Base-by-base conservation (phyloP, 2,113 vertebrate species). In the Eupsittula cactorum region DNA sequence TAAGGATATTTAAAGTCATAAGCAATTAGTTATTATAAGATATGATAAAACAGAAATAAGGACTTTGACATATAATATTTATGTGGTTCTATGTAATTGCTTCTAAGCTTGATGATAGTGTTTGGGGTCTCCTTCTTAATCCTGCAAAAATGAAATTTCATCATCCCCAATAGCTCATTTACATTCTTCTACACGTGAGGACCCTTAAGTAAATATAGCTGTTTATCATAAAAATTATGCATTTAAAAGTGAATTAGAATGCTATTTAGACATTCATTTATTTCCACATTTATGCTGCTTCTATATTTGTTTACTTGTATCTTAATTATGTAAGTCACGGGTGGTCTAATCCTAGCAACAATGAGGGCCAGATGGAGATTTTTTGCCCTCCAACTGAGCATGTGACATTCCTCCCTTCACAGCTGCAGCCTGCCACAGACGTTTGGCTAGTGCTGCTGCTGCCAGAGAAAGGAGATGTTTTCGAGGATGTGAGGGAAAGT, bases 321-420 rank as follows among this genome's bases (percentile, higher is more conserved):
- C 88, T 95, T 71, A 68, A 88, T 89, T 78, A 78, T 81, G 29
- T 68, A 81, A 86, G 50, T 82, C 50, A 50, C 24, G 41, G 55
- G 71, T 90, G 79, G 76, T 77, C 55, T 78, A 88, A 93, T 91
- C 64, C 88, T 74, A 91, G 76, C 46, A 93, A 63, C 82, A 95
- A n/a, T 23, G 20, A 94, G 50, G 95, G 39, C 73, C 91, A 94
- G 94, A 92, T 92, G 91, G 88, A 93, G 76, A 70, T 59, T 83
- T 92, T 82, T 67, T 92, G 76, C 55, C 91, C 75, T 96, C 71
- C 59, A 65, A 52, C 55, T 24, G 75, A 82, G 68, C 76, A 75
- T 60, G 95, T 82, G 92, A 95, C 90, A 70, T 75, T 84, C 50
- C 53, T 91, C 46, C 35, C 81, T 74, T 94, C 73, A 41, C 68